These are phyloP conservation scores for Acanthiza pusilla DNA, from an alignment of 2,797 vertebrate genomes.

Conservation along the genomic window DNA sequence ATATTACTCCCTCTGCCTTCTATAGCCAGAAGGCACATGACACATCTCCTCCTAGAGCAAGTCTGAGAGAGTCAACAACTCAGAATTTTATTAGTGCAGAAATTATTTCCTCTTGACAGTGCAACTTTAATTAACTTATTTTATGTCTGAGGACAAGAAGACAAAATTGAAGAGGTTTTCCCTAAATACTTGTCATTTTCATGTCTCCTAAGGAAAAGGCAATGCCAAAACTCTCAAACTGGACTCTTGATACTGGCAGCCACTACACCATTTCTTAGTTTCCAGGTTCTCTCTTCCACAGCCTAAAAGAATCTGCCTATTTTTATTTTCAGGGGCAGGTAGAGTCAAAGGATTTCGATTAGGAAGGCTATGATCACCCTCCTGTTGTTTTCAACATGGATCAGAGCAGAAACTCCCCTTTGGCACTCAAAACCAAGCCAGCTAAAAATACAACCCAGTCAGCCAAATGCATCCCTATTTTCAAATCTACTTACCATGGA, in stretches of 20 bases:
- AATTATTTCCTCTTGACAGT: not conserved
- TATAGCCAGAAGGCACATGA: not conserved
- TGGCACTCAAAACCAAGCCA: not conserved
- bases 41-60: not conserved
- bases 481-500: not conserved
- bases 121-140: not conserved
- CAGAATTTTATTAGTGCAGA: not conserved
- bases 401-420: not conserved
- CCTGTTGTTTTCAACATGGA: not conserved
- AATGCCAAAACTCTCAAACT: not conserved
- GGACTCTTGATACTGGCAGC: not conserved
- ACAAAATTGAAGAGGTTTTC: not conserved
- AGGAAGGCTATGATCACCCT: not conserved
- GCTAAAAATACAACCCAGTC: not conserved
- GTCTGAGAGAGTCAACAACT: not conserved
- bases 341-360: not conserved
- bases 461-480: not conserved
- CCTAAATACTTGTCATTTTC: not conserved
- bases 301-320: not conserved
- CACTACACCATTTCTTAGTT: not conserved
- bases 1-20: not conserved
- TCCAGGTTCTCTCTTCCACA: not conserved
- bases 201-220: not conserved
- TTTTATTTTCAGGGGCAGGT: not conserved
- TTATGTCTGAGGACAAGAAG: not conserved